A percentile compares a stretch with the other conserved stretches of the same genome.
These are phyloP conservation scores for Rhagonycha lutea DNA, from an alignment of 2,888 invertebrate genomes.

Conservation along the genomic window DNA sequence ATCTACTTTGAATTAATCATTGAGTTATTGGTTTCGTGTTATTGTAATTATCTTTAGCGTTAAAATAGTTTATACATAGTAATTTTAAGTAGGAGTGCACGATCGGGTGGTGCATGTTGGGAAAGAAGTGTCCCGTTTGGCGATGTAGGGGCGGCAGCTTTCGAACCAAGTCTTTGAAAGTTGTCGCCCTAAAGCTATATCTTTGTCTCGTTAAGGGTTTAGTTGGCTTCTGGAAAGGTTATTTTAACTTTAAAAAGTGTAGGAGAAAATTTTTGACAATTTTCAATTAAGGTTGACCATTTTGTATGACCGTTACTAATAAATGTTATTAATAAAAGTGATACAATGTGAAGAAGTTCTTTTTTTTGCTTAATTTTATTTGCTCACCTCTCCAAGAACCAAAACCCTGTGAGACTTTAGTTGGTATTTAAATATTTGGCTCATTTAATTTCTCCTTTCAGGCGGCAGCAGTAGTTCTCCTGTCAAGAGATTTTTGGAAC, in stretches of 20 bases:
- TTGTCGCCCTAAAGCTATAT: constrained; percentile 57
- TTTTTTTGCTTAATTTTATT: constrained; percentile 19
- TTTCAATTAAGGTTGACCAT: constrained; percentile 38
- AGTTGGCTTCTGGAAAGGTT: constrained; percentile 82
- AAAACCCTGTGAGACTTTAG: constrained; percentile 45
- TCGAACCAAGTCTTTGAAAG: constrained; percentile 19
- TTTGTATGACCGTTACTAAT: constrained; percentile 39
- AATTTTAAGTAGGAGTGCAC: constrained; percentile 38
- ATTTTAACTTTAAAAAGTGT: constrained; percentile 78
- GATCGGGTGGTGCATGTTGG: constrained; percentile 42
- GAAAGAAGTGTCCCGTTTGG: constrained; percentile 29
- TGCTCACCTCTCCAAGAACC: constrained; percentile 50
- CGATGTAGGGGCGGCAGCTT: constrained; percentile 24
- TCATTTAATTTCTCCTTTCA: constrained; percentile 46
- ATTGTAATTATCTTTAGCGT: constrained; percentile 38
- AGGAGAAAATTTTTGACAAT: constrained; percentile 61
- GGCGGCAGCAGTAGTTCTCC: constrained; percentile 42
- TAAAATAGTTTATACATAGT: constrained; percentile 41
- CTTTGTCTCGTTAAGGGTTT: constrained; percentile 72
- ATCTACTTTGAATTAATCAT: constrained; percentile 34
- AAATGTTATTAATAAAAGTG: constrained; percentile 46
- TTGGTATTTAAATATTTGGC: constrained; percentile 28
- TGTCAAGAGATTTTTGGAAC: constrained; percentile 44
- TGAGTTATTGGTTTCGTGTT: constrained; percentile 28
- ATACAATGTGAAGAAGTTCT: constrained; percentile 39